Percentiles rank a stretch among this genome's conserved stretches.
These are phyloP conservation scores for Drosophila mulleri DNA, from an alignment of 2,888 invertebrate genomes.

Conservation along the genomic window DNA sequence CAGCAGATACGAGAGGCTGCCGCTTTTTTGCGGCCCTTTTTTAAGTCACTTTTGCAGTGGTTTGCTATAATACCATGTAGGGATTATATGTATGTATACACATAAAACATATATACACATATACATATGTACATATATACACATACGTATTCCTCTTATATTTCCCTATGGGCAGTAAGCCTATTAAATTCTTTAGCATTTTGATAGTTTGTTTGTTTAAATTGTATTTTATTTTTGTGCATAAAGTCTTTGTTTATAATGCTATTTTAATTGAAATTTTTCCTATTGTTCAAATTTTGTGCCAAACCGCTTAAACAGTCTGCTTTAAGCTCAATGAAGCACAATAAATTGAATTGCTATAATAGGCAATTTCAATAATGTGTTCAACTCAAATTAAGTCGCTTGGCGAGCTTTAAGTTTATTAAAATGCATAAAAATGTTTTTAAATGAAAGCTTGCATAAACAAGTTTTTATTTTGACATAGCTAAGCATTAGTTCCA, in stretches of 20 bases:
- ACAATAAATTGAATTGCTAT: not conserved
- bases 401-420: too few species aligned
- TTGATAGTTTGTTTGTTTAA: conserved; percentile 8
- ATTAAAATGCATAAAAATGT: not conserved
- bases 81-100: conserved; percentile 27
- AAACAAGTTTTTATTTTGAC: not conserved
- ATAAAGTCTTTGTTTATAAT: not conserved
- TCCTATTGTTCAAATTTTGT: not conserved
- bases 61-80: conserved; percentile 28
- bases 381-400: too few species aligned
- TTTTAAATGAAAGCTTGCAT: not conserved
- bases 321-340: not conserved
- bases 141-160: not conserved
- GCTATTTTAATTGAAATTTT: conserved; percentile 8
- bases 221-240: conserved; percentile 2
- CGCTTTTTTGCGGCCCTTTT: conserved; percentile 41
- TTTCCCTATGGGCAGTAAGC: conserved; percentile 16
- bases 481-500: not conserved
- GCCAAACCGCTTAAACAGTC: not conserved
- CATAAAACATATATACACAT: not conserved
- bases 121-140: too few species aligned
- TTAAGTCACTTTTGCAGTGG: conserved; percentile 38
- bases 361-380: not conserved
- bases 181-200: conserved; percentile 15
- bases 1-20: conserved; percentile 31